Evolutionary conservation across 1,140 invertebrate genomes (phyloP), one percentile per base, ranked within the genome.

Genomic region (Megalopta genalis): DNA sequence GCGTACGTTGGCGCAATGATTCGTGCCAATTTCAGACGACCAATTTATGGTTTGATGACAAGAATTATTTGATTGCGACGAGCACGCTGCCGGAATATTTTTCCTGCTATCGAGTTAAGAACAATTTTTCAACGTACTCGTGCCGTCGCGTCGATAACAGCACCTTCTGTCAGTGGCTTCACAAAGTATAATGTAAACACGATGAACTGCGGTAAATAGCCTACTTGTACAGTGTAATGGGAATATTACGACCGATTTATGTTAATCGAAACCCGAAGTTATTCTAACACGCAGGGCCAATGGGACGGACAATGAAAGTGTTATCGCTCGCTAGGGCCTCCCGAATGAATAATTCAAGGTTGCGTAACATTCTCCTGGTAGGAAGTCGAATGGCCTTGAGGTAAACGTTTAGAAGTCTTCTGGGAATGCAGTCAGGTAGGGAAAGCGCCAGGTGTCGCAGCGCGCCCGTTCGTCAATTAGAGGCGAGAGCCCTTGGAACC

Each of bases 361-460:
- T 79, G 63, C 65, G 71, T 59, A 79, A 79, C 54, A 74, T 49
- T 60, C 70, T 70, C 68, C 68, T 21, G 77, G 66, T 66, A 77
- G 83, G 81, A 83, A 83, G 77, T 83, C 81, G 42, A 46, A 57
- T 81, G 81, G 73, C 83, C 83, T 85, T 85, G 68, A 59, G 52
- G 60, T 23, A 25, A 67, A 66, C 77, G 70, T 52, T 73, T 60
- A 67, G 71, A 59, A 42, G 70, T 67, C 71, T 79, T 67, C 71
- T 21, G 77, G 39, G 71, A 74, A 79, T 74, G 77, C 62, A 66
- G 71, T 65, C 70, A 74, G 71, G 77, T 79, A 79, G 32, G 42
- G 37, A 39, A 60, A 65, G 16, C 27, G 49, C 54, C 77, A 79
- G 70, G 77, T 74, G 77, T 67, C 77, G 25, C n/a, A 9, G 60